Percentiles rank a stretch among this genome's conserved stretches.
Evolutionary conservation across 2,797 vertebrate genomes (phyloP).

Genomic region (Anableps anableps): DNA sequence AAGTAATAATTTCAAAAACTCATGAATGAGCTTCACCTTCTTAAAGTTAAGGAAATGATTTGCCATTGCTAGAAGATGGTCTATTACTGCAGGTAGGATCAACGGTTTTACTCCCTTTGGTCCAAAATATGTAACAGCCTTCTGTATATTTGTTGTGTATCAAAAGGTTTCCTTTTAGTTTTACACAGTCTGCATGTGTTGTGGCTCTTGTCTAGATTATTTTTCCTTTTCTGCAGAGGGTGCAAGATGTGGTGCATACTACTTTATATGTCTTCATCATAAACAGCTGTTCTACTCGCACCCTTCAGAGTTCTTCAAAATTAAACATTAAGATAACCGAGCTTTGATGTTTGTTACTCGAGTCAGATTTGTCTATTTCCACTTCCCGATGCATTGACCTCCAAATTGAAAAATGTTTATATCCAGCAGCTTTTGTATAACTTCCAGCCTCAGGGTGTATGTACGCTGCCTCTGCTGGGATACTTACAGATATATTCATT

Average conservation of each 20-base stretch:
- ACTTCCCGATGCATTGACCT: background rate
- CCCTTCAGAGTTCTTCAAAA: background rate
- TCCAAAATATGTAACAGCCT: no score
- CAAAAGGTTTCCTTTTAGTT: no score
- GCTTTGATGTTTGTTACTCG: background rate
- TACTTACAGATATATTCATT: background rate
- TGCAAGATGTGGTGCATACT: background rate
- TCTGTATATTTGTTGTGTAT: no score
- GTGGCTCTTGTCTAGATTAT: background rate
- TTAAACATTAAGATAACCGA: background rate
- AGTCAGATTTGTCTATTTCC: background rate
- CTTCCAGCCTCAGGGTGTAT: background rate
- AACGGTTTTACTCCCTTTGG: no score
- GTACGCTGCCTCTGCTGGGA: background rate
- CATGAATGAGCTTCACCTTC: no score
- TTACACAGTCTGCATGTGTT: no score
- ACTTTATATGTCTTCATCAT: background rate
- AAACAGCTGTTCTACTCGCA: background rate
- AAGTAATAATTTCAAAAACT: no score
- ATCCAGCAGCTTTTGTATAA: background rate
- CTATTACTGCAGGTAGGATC: no score
- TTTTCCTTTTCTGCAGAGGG: background rate
- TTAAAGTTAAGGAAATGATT: no score
- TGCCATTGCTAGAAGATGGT: no score
- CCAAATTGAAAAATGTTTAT: background rate